phyloP scores from a whole-genome alignment of 1,140 invertebrate genomes.

The Euwallacea fornicatus region DNA sequence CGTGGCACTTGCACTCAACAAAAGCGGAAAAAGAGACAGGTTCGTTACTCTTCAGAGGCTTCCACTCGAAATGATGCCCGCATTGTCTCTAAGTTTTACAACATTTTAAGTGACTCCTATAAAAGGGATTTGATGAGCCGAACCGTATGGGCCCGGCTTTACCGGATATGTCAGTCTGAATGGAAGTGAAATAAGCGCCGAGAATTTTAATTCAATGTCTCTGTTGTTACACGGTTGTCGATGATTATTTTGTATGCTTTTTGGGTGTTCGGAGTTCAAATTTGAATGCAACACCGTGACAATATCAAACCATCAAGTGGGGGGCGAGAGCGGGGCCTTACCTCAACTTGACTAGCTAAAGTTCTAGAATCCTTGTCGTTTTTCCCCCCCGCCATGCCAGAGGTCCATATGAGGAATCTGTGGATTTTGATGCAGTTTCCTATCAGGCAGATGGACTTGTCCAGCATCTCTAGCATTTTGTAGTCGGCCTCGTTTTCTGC shows the following conservation, averaged over 20 bases:
- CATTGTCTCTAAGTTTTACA: conserved; percentile 36
- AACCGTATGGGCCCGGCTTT: conserved; percentile 35
- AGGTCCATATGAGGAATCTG: conserved; percentile 51
- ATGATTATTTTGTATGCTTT: background rate
- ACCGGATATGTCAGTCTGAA: conserved; percentile 40
- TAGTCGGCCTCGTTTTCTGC: conserved; percentile 49
- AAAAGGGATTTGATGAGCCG: conserved; percentile 34
- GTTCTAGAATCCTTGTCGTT: conserved; percentile 39
- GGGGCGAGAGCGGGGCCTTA: conserved; percentile 26
- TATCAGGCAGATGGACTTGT: conserved; percentile 49
- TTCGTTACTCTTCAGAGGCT: no score
- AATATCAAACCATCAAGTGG: background rate
- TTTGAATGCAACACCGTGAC: no score
- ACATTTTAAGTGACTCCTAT: conserved; percentile 34
- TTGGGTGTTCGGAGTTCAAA: no score
- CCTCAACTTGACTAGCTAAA: conserved; percentile 48
- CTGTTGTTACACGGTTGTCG: conserved; percentile 9
- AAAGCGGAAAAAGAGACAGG: no score
- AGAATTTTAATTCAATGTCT: conserved; percentile 36
- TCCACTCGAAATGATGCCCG: conserved; percentile 23
- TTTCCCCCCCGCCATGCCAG: conserved; percentile 28
- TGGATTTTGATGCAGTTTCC: conserved; percentile 43
- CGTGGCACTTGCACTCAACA: no score
- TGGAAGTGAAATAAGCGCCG: conserved; percentile 28
- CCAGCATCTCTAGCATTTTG: conserved; percentile 50